phyloP scores from a whole-genome alignment of 2,888 invertebrate species.

The Drosophila merina region DNA sequence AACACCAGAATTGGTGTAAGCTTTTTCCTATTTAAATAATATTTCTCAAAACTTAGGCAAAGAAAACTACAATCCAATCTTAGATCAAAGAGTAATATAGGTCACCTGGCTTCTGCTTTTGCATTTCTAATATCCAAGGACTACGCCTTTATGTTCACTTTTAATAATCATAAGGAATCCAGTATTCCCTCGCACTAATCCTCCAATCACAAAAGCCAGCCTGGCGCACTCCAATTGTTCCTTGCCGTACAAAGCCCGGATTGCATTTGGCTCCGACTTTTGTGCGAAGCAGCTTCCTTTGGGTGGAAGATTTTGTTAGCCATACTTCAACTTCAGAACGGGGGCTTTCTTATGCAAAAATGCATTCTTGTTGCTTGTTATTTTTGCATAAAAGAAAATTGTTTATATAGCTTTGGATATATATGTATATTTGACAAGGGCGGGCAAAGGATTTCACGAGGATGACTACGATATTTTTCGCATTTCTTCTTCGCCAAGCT shows the following conservation, averaged over 20 bases:
- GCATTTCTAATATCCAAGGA: slow-evolving; percentile 1
- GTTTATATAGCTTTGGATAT: slow-evolving; percentile 66
- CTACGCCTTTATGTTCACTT: slow-evolving; percentile 2
- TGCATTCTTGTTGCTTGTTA: slow-evolving; percentile 67
- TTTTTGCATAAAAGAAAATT: slow-evolving; percentile 77
- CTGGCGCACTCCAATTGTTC: slow-evolving; percentile 36
- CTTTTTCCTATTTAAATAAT: too few species aligned
- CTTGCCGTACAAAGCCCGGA: slow-evolving; percentile 29
- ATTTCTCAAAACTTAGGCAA: too few species aligned
- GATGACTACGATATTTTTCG: slow-evolving; percentile 18
- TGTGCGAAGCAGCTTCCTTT: slow-evolving; percentile 16
- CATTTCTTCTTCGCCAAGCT: slow-evolving; percentile 26
- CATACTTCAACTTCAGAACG: slow-evolving; percentile 63
- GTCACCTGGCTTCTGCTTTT: neutral
- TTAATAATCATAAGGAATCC: slow-evolving; percentile 15
- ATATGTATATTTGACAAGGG: slow-evolving; percentile 44
- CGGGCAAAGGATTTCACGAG: slow-evolving; percentile 31
- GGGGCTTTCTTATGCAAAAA: slow-evolving; percentile 71
- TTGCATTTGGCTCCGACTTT: slow-evolving; percentile 33
- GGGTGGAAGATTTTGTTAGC: slow-evolving; percentile 25
- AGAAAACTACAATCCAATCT: neutral
- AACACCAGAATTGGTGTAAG: too few species aligned
- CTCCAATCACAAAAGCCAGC: slow-evolving; percentile 39
- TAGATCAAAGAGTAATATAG: neutral
- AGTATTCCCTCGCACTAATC: slow-evolving; percentile 12